phyloP scores from a whole-genome alignment of 2,888 invertebrate genomes.

The Callyntrura sp. region DNA sequence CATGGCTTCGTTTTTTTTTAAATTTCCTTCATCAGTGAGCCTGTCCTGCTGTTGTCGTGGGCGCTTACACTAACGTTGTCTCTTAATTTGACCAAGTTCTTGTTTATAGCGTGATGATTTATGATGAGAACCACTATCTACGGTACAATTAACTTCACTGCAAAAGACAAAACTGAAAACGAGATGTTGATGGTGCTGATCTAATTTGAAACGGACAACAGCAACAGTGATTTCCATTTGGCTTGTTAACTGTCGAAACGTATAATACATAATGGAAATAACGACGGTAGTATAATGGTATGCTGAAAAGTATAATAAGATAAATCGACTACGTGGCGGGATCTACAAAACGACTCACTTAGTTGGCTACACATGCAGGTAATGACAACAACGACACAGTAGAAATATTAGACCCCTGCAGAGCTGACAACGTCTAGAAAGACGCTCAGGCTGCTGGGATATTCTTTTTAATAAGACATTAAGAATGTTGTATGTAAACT shows the following conservation, averaged over 20 bases:
- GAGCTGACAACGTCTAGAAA: neutral
- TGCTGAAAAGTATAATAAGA: neutral
- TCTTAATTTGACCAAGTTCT: too few species aligned
- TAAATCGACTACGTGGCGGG: neutral
- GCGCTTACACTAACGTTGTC: neutral
- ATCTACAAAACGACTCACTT: neutral
- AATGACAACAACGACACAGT: slow-evolving; percentile 36
- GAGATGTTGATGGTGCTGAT: too few species aligned
- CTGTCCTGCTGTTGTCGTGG: too few species aligned
- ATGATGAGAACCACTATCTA: slow-evolving; percentile 62
- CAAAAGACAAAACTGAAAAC: too few species aligned
- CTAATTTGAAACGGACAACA: slow-evolving; percentile 50
- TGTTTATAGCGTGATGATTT: too few species aligned
- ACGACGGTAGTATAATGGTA: slow-evolving; percentile 4
- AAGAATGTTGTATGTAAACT: slow-evolving; percentile 21
- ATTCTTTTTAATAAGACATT: slow-evolving; percentile 51
- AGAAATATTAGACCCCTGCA: slow-evolving; percentile 40
- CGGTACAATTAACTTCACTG: too few species aligned
- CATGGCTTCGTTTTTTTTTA: slow-evolving; percentile 15
- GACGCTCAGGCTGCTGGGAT: too few species aligned
- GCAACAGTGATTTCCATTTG: slow-evolving; percentile 28
- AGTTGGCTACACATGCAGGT: too few species aligned
- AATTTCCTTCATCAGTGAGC: neutral
- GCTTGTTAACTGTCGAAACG: too few species aligned
- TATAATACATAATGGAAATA: too few species aligned